phyloP scores from a whole-genome alignment of 1,140 invertebrate species.

The Zaprionus gabonicus region DNA sequence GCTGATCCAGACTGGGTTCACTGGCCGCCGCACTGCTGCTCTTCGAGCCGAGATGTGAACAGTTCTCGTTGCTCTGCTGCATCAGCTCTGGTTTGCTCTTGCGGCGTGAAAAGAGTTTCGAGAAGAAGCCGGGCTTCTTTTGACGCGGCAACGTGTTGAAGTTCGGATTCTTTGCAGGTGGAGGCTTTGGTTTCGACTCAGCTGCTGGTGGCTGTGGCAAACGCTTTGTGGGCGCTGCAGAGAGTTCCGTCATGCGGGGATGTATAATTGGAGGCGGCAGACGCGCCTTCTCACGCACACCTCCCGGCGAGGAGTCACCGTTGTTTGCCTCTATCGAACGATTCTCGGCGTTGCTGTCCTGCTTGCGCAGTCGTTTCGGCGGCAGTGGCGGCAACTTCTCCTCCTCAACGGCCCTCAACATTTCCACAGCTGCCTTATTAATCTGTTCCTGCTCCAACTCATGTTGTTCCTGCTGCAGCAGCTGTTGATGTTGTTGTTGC shows the following conservation, averaged over 20 bases:
- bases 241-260: constrained; percentile 62
- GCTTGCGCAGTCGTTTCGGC: constrained; percentile 90
- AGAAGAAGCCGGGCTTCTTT: constrained; percentile 88
- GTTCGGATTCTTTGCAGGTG: constrained; percentile 70
- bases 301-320: constrained; percentile 34
- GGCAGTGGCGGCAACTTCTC: constrained; percentile 90
- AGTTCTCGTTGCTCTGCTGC: constrained; percentile 47
- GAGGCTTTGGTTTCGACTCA: constrained; percentile 64
- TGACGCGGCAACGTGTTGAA: constrained; percentile 85
- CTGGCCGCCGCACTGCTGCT: constrained; percentile 45
- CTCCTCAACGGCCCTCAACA: constrained; percentile 83
- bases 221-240: constrained; percentile 83
- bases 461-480: constrained; percentile 24
- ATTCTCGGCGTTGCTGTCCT: constrained; percentile 75
- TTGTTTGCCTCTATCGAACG: constrained; percentile 73
- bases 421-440: constrained; percentile 20
- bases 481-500: constrained; percentile 81
- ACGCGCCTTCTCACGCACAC: constrained; percentile 65
- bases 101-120: constrained; percentile 87
- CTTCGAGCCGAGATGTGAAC: constrained; percentile 45
- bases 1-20: constrained; percentile 65
- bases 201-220: constrained; percentile 74
- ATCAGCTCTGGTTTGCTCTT: constrained; percentile 84
- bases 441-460: constrained; percentile 20
- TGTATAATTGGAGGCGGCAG: constrained; percentile 76